Base-by-base conservation (phyloP, 53 echinoderm and acorn worm genomes). In the Stichopus horrens region DNA sequence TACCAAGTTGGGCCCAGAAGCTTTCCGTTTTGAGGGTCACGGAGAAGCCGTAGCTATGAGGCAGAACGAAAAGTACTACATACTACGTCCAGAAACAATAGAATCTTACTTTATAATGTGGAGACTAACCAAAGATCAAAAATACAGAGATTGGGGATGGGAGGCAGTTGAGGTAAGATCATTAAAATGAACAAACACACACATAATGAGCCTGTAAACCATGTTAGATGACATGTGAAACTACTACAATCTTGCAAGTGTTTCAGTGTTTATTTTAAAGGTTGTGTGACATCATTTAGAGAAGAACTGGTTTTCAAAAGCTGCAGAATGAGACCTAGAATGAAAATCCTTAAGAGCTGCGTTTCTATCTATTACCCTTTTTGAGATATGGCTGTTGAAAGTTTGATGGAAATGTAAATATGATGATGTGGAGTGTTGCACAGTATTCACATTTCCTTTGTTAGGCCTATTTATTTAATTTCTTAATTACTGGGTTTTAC, bases 1-100 rank as follows among this genome's bases (percentile, higher is more conserved):
- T 13, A 96, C 96, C 59, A 96, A 94, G 74, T 91, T 99, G 10
- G 99, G 99, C 74, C 99, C 99, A 23, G 99, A 99, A 77, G 99
- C 99, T 11, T 99, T 99, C 88, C 90, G 99, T 7, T 99, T 99
- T 86, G 99, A 99, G 66, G 99, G 99, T 4, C 90, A 90, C 8
- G 92, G 94, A 9, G 99, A 99, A 74, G 99, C 99, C 0, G 94
- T 99, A n/a, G 99, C 99, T 6, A 99, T 95, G 95, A 90, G 99
- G 66, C 96, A 99, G 77, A 99, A 99, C 77, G 99, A 99, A 93
- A 99, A 99, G 87, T 99, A 99, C 85, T 99, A 99, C 90, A 99
- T 99, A 55, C 90, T 99, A 54, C 83, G 99, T 73, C 99, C 99
- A 52, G 99, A 99, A 87, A 96, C 96, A 10, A 88, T 96, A 51